Percentiles rank a stretch among this genome's conserved stretches.
Conservation (phyloP, 2,888 invertebrate species). For the Caenorhabditis angaria region DNA sequence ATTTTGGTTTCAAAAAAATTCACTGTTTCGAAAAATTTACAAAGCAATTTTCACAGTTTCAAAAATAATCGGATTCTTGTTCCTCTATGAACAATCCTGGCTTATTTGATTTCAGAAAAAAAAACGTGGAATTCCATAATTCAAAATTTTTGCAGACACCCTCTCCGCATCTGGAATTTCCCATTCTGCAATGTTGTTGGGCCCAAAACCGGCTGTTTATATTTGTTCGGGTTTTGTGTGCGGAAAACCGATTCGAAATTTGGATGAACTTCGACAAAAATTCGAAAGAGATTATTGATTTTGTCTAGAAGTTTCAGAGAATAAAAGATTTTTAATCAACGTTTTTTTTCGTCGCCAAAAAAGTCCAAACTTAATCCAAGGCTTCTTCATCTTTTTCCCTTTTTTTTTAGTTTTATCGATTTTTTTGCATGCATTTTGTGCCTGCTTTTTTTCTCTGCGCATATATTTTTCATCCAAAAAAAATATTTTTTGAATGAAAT, state of each 20-base stretch:
- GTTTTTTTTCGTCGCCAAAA: too few relatives aligned
- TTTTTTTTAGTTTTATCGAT: conserved; percentile 14
- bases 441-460: conserved; percentile 15
- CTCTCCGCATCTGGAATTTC: conserved; percentile 20
- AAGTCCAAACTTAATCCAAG: too few relatives aligned
- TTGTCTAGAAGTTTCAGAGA: neutral
- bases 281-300: neutral
- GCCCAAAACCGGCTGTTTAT: conserved; percentile 38
- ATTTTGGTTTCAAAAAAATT: too few relatives aligned
- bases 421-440: conserved; percentile 4
- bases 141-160: conserved; percentile 5
- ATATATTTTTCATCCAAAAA: neutral
- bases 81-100: neutral
- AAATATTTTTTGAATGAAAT: conserved; percentile 29
- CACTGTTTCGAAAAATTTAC: too few relatives aligned
- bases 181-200: conserved; percentile 28
- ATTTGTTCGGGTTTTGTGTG: conserved; percentile 43
- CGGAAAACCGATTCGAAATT: conserved; percentile 26
- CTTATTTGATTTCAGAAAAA: neutral
- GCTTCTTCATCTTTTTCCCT: neutral
- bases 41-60: too few relatives aligned
- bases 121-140: too few relatives aligned
- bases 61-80: too few relatives aligned
- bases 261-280: conserved; percentile 21
- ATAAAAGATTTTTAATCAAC: too few relatives aligned